These are phyloP conservation scores for Calonectris borealis DNA, from an alignment of 2,113 vertebrate genomes.

Conservation along the genomic window DNA sequence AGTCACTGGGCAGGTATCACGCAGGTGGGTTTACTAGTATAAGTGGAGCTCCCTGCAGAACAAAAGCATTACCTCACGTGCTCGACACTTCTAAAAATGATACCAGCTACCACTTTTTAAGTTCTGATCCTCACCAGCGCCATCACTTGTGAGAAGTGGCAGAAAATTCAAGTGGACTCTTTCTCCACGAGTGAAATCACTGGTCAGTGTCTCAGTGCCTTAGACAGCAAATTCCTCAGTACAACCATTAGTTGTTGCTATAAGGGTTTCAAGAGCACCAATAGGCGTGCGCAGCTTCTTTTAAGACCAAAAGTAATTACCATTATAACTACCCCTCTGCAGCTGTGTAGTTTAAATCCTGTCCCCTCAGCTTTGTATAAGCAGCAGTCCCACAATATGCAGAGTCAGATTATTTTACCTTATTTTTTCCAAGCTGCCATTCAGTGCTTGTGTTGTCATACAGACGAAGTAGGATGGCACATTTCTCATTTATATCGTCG, in stretches of 20 bases:
- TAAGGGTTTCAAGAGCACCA: not conserved
- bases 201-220: not conserved
- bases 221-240: not conserved
- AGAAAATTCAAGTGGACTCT: not conserved
- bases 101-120: not conserved
- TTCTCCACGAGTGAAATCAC: not conserved
- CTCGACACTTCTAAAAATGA: not conserved
- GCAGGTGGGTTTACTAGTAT: not conserved
- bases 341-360: not conserved
- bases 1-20: not conserved
- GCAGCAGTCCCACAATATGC: not conserved
- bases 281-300: not conserved
- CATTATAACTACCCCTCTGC: not conserved
- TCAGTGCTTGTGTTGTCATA: conserved; percentile 82
- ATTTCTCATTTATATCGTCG: conserved; percentile 82
- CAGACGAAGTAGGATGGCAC: conserved; percentile 80
- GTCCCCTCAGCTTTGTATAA: not conserved
- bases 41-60: not conserved
- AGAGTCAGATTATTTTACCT: conserved; percentile 74
- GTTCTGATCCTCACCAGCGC: not conserved
- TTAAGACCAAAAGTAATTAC: not conserved
- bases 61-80: not conserved
- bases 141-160: not conserved
- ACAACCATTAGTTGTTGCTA: not conserved
- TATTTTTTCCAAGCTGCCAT: conserved; percentile 96